Conservation (phyloP, 2,888 invertebrate genomes). For the Andrena flavipes region DNA sequence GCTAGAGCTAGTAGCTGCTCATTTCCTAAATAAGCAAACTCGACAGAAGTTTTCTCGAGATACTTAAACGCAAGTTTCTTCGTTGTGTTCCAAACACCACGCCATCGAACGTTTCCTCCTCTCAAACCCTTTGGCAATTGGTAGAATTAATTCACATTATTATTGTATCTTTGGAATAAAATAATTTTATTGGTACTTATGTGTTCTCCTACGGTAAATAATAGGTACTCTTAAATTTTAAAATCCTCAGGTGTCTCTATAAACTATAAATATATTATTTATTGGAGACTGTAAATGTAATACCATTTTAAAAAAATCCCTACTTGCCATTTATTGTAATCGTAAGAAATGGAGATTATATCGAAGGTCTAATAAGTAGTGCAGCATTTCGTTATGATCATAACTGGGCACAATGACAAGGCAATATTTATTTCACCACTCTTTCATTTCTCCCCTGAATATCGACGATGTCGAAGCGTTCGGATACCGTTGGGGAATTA, state of each 20-base stretch:
- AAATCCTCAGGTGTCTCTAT: neutral
- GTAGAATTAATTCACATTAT: neutral
- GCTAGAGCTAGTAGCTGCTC: neutral
- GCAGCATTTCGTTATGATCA: no score
- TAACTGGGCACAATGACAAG: neutral
- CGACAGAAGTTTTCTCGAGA: neutral
- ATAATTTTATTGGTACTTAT: no score
- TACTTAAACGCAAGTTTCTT: constrained; percentile 11
- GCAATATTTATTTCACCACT: neutral
- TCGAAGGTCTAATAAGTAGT: no score
- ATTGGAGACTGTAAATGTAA: no score
- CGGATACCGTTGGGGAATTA: neutral
- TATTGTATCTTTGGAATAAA: neutral
- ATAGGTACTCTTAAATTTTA: neutral
- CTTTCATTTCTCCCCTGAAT: neutral
- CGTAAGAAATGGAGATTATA: no score
- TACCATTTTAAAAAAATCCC: no score
- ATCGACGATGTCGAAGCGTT: constrained; percentile 30
- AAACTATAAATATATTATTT: no score
- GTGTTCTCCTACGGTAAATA: neutral
- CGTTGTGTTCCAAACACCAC: neutral
- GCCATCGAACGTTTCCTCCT: neutral
- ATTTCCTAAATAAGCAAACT: constrained; percentile 18
- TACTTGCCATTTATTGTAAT: no score
- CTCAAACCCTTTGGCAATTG: neutral